Evolutionary conservation across 2,797 vertebrate species (phyloP).

Genomic region (Clarias platycephalus): DNA sequence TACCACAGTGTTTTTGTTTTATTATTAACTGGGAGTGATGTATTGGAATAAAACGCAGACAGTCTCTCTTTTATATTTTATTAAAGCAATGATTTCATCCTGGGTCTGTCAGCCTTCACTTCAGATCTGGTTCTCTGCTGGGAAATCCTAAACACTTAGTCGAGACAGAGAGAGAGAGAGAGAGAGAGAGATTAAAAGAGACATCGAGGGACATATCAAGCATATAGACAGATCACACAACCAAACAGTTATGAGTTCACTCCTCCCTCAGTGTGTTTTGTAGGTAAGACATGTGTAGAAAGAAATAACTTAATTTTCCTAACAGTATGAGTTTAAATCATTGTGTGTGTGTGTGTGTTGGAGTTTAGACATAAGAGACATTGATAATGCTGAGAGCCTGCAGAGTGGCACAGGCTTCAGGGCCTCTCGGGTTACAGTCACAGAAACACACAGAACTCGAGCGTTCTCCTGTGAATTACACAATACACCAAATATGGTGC

Average conservation of each 20-base stretch:
- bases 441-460: constrained; percentile 44
- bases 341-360: background rate
- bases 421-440: constrained; percentile 68
- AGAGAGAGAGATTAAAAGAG: background rate
- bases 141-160: background rate
- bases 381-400: constrained; percentile 34
- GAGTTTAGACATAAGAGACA: constrained; percentile 43
- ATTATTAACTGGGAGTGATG: background rate
- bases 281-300: background rate
- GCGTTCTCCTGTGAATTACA: constrained; percentile 44
- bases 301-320: background rate
- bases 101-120: background rate
- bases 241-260: background rate
- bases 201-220: background rate
- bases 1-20: background rate
- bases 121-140: constrained; percentile 1
- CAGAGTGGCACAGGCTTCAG: constrained; percentile 66
- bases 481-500: constrained; percentile 24
- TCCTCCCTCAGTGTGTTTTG: background rate
- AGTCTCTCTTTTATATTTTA: background rate
- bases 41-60: background rate
- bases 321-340: background rate
- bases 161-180: background rate
- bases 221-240: background rate
- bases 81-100: background rate